Evolutionary conservation across 2,888 invertebrate genomes (phyloP).

Genomic region (Eristalis pertinax): DNA sequence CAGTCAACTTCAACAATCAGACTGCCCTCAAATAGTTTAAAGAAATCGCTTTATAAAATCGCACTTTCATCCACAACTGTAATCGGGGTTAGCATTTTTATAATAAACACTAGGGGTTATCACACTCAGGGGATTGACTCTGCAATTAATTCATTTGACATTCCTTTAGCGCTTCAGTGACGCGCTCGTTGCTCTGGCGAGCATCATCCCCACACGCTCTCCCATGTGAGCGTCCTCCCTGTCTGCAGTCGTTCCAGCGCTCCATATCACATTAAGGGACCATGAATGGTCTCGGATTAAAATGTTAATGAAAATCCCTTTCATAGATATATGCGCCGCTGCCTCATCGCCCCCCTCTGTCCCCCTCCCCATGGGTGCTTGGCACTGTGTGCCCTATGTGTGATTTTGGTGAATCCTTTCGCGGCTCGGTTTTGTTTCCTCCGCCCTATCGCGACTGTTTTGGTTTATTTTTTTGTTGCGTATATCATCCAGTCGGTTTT

Average conservation of each 20-base stretch:
- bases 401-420: slow-evolving; percentile 55
- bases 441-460: neutral
- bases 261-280: slow-evolving; percentile 65
- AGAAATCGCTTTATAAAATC: too few species aligned
- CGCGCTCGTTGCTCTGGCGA: neutral
- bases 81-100: slow-evolving; percentile 5
- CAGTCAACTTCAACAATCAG: too few species aligned
- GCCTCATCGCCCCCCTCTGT: neutral
- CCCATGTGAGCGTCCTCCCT: neutral
- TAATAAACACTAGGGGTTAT: slow-evolving; percentile 26
- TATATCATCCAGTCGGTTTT: slow-evolving; percentile 2
- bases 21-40: too few species aligned
- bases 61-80: neutral
- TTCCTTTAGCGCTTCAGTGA: slow-evolving; percentile 14
- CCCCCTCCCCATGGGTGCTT: too few species aligned
- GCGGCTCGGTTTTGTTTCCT: slow-evolving; percentile 37
- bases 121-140: slow-evolving; percentile 47
- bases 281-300: slow-evolving; percentile 68
- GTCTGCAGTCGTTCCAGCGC: slow-evolving; percentile 19
- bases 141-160: slow-evolving; percentile 69
- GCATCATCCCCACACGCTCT: neutral
- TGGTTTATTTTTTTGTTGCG: neutral
- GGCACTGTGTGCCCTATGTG: neutral
- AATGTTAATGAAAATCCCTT: slow-evolving; percentile 71
- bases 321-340: slow-evolving; percentile 32